These are phyloP conservation scores for Istiophorus platypterus DNA, from an alignment of 2,113 vertebrate species.

Conservation along the genomic window DNA sequence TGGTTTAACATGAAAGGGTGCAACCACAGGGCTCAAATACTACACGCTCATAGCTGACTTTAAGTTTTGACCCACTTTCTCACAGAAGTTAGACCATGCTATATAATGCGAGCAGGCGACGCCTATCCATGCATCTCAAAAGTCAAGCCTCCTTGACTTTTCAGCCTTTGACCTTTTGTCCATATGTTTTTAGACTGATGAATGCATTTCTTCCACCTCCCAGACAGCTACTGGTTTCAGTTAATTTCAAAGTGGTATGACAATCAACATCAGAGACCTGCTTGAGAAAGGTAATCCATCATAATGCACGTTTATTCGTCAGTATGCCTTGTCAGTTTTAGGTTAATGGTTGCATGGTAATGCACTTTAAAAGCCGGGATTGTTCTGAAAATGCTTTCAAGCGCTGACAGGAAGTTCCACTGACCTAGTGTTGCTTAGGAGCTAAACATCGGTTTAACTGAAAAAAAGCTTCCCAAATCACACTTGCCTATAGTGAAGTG, in stretches of 20 bases:
- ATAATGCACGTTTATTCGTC: constrained; percentile 46
- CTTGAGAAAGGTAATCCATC: constrained; percentile 51
- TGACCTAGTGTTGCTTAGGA: not conserved
- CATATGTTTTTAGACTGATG: constrained; percentile 71
- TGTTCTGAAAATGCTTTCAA: constrained; percentile 42
- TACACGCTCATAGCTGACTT: constrained; percentile 17
- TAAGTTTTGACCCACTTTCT: constrained; percentile 40
- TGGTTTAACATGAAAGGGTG: constrained; percentile 65
- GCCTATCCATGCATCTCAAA: constrained; percentile 44
- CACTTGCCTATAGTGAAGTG: not conserved
- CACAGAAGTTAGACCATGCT: constrained; percentile 11
- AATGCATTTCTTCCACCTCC: constrained; percentile 53
- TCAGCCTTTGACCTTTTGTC: constrained; percentile 52
- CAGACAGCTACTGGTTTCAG: constrained; percentile 63
- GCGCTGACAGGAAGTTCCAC: constrained; percentile 11
- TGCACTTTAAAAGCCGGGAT: constrained; percentile 39
- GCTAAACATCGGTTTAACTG: not conserved
- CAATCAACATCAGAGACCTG: constrained; percentile 63
- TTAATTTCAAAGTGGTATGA: constrained; percentile 48
- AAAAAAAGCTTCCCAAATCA: not conserved
- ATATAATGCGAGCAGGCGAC: not conserved
- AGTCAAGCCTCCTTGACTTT: constrained; percentile 58
- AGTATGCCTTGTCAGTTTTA: constrained; percentile 38
- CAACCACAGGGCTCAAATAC: constrained; percentile 38
- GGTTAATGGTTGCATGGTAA: constrained; percentile 46